phyloP scores from a whole-genome alignment of 2,113 vertebrate genomes.

The Ammodytes marinus region DNA sequence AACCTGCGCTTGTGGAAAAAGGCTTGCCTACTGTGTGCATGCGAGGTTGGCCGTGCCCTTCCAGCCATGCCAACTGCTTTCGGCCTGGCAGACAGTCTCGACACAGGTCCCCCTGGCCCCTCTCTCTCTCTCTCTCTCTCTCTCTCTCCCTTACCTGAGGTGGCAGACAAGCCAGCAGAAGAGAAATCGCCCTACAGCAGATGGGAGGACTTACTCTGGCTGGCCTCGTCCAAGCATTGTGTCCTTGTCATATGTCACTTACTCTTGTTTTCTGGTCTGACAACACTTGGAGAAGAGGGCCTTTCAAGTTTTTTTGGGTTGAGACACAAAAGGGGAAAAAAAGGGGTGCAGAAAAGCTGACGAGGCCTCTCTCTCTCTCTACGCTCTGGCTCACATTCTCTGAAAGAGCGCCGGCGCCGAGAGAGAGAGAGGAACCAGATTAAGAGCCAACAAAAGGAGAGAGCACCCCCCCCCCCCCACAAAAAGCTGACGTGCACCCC shows the following conservation, averaged over 20 bases:
- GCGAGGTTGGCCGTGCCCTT: constrained; percentile 41
- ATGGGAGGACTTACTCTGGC: constrained; percentile 76
- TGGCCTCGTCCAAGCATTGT: constrained; percentile 76
- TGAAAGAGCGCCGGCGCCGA: constrained; percentile 71
- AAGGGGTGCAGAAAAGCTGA: constrained; percentile 75
- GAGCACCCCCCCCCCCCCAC: constrained; percentile 29
- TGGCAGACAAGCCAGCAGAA: constrained; percentile 68
- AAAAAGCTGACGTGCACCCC: constrained; percentile 64
- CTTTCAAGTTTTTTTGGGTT: constrained; percentile 54
- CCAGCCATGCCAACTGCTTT: constrained; percentile 63
- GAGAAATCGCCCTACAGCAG: constrained; percentile 79
- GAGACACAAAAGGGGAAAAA: constrained; percentile 72
- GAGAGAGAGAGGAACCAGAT: constrained; percentile 75
- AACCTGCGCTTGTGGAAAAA: constrained; percentile 68
- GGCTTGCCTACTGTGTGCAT: constrained; percentile 37
- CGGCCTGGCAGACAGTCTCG: constrained; percentile 61
- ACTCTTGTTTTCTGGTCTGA: constrained; percentile 80
- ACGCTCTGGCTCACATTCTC: constrained; percentile 62
- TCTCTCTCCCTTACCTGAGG: constrained; percentile 63
- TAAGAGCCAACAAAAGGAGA: constrained; percentile 80
- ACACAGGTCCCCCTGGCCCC: constrained; percentile 43
- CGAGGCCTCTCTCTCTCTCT: constrained; percentile 71
- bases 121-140: constrained; percentile 29
- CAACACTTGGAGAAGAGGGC: constrained; percentile 74
- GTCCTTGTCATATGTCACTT: constrained; percentile 85